These are phyloP conservation scores for Diabrotica undecimpunctata DNA, from an alignment of 1,140 invertebrate genomes.

Conservation along the genomic window DNA sequence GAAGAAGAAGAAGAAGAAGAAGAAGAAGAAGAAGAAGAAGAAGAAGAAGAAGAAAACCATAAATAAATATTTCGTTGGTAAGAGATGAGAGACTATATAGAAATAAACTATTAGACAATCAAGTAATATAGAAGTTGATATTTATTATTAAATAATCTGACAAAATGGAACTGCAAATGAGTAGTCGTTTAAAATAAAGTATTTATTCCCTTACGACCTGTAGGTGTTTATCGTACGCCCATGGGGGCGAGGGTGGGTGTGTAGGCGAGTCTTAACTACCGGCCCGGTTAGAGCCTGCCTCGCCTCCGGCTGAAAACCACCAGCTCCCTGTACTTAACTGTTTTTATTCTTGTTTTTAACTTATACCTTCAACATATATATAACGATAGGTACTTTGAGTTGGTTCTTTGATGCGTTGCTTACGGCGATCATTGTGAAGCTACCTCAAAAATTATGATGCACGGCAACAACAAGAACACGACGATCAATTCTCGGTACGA, in stretches of 20 bases:
- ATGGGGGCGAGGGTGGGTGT: slow-evolving; percentile 23
- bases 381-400: slow-evolving; percentile 17
- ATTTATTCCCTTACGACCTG: too few species aligned
- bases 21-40: too few species aligned
- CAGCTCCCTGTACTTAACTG: slow-evolving; percentile 23
- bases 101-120: too few species aligned
- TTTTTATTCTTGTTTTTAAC: slow-evolving; percentile 7
- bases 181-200: too few species aligned
- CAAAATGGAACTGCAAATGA: too few species aligned
- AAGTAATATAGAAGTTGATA: too few species aligned
- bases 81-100: too few species aligned
- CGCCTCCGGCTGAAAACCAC: slow-evolving; percentile 16
- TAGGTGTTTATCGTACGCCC: neutral
- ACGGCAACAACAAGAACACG: slow-evolving; percentile 18
- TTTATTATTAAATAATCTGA: too few species aligned
- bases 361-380: slow-evolving; percentile 6
- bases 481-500: slow-evolving; percentile 17
- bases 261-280: slow-evolving; percentile 24
- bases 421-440: slow-evolving; percentile 20
- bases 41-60: too few species aligned
- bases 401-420: slow-evolving; percentile 23
- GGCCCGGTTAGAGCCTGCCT: slow-evolving; percentile 19
- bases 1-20: too few species aligned
- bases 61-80: too few species aligned
- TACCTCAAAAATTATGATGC: slow-evolving; percentile 23